These are phyloP conservation scores for Cacatua alba DNA, from an alignment of 2,113 vertebrate genomes.

Conservation along the genomic window DNA sequence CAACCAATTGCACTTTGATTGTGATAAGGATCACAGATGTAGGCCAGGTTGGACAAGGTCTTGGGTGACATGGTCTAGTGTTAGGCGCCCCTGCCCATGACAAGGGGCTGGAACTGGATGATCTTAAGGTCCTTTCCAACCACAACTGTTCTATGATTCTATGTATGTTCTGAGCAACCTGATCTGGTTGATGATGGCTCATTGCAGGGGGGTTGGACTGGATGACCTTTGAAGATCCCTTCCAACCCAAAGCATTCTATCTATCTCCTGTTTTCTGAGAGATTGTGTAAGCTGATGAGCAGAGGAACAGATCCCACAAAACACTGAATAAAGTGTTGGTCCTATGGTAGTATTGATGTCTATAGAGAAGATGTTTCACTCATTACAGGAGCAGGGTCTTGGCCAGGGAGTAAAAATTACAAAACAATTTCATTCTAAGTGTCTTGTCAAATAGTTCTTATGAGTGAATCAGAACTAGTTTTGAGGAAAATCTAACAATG, in stretches of 20 bases:
- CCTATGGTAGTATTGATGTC: not conserved
- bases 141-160: not conserved
- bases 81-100: not conserved
- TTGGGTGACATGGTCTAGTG: not conserved
- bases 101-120: not conserved
- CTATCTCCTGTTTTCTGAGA: not conserved
- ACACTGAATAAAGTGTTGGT: not conserved
- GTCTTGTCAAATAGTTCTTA: not conserved
- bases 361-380: not conserved
- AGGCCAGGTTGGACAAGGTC: not conserved
- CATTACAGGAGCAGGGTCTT: not conserved
- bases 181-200: not conserved
- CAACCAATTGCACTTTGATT: not conserved
- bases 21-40: not conserved
- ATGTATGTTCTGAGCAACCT: not conserved
- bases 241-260: not conserved
- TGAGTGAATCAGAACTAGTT: not conserved
- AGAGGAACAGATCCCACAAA: not conserved
- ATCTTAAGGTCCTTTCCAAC: not conserved
- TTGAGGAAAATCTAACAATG: not conserved
- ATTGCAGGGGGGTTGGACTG: not conserved
- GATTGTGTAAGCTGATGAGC: not conserved
- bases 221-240: not conserved
- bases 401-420: not conserved
- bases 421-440: not conserved